phyloP scores from a whole-genome alignment of 1,140 invertebrate genomes.

The Pteromalus puparum region DNA sequence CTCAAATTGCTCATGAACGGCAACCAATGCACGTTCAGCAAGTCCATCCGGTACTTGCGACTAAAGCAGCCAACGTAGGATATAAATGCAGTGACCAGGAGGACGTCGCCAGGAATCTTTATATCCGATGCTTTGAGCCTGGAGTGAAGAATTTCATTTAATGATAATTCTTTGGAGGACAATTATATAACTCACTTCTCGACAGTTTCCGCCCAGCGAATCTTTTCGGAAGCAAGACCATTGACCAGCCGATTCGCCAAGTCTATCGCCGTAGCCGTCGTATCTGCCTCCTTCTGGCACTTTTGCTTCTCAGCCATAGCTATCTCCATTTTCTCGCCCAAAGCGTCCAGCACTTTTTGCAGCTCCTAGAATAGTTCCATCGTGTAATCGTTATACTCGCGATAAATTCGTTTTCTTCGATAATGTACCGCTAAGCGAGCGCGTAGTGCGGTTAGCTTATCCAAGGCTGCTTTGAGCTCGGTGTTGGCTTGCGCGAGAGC shows the following conservation, averaged over 20 bases:
- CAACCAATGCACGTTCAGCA: conserved; percentile 89
- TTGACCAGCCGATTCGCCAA: conserved; percentile 94
- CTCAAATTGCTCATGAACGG: conserved; percentile 81
- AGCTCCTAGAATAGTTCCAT: conserved; percentile 78
- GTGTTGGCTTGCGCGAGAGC: conserved; percentile 89
- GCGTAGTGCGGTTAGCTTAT: conserved; percentile 83
- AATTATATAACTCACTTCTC: conserved; percentile 68
- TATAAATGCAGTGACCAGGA: conserved; percentile 94
- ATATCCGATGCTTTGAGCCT: conserved; percentile 78
- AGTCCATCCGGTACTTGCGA: conserved; percentile 86
- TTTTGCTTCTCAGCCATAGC: conserved; percentile 91
- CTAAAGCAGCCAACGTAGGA: conserved; percentile 97
- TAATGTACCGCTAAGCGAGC: conserved; percentile 76
- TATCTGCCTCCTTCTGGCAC: conserved; percentile 91
- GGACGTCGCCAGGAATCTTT: conserved; percentile 92
- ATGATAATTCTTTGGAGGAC: neutral
- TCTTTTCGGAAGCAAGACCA: conserved; percentile 94
- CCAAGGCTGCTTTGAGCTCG: conserved; percentile 87
- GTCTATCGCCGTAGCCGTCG: conserved; percentile 89
- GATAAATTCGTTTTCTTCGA: neutral
- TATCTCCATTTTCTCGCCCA: conserved; percentile 88
- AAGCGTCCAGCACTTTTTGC: conserved; percentile 85
- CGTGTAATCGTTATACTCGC: too few species aligned
- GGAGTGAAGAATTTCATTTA: conserved; percentile 27
- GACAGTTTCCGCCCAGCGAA: conserved; percentile 87